phyloP scores from a whole-genome alignment of 2,113 vertebrate species.

The Manacus vitellinus region DNA sequence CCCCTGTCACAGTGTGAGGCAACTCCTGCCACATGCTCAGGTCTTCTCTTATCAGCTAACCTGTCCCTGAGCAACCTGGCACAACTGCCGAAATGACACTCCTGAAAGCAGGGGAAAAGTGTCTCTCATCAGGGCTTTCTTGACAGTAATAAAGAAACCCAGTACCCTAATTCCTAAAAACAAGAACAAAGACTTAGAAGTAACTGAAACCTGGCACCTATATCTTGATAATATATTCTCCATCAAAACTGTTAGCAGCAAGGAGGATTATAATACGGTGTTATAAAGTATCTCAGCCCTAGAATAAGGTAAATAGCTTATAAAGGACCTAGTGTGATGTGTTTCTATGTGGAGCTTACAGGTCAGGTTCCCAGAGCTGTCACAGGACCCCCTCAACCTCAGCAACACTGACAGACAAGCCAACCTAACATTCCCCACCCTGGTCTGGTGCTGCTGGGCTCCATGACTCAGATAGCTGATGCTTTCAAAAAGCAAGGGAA shows the following conservation, averaged over 20 bases:
- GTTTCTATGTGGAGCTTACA: background rate
- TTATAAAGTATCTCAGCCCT: background rate
- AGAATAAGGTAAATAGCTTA: background rate
- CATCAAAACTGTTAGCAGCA: background rate
- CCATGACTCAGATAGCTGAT: rapidly evolving
- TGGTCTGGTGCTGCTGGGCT: background rate
- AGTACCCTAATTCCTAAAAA: background rate
- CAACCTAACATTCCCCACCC: background rate
- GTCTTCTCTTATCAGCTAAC: background rate
- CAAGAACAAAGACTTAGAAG: background rate
- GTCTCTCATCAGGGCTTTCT: background rate
- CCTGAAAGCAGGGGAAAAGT: background rate
- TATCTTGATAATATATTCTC: background rate
- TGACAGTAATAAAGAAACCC: background rate
- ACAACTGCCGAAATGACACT: rapidly evolving
- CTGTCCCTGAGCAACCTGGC: background rate
- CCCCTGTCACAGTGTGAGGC: rapidly evolving
- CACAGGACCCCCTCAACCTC: background rate
- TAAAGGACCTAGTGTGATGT: background rate
- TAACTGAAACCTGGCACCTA: background rate
- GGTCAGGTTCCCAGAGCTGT: background rate
- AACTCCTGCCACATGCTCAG: background rate
- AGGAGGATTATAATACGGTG: background rate
- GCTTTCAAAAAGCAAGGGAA: background rate
- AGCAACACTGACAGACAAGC: background rate